Evolutionary conservation across 2,113 vertebrate genomes (phyloP).

Genomic region (Hucho hucho): DNA sequence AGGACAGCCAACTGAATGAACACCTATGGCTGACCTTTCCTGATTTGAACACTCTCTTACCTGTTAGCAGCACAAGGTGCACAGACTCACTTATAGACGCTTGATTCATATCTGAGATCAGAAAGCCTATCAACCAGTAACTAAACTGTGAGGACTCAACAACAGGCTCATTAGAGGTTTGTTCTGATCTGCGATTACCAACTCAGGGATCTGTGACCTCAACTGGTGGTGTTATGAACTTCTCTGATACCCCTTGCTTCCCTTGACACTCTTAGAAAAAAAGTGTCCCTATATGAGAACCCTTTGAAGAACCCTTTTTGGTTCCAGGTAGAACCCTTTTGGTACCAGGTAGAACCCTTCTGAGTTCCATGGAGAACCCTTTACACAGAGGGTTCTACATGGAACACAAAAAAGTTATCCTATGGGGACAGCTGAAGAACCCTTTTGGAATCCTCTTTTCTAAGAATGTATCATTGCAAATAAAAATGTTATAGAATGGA

Average conservation of each 20-base stretch:
- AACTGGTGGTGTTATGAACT: background rate
- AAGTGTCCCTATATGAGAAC: background rate
- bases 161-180: background rate
- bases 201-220: background rate
- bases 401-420: too few relatives aligned
- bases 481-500: background rate
- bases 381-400: too few relatives aligned
- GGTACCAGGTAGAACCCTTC: too few relatives aligned
- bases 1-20: conserved; percentile 27
- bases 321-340: too few relatives aligned
- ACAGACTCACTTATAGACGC: background rate
- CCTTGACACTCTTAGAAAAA: too few relatives aligned
- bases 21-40: background rate
- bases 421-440: too few relatives aligned
- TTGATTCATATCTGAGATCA: background rate
- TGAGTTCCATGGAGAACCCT: too few relatives aligned
- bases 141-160: background rate
- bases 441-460: too few relatives aligned
- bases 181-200: background rate
- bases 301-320: too few relatives aligned
- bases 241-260: background rate
- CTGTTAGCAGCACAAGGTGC: background rate
- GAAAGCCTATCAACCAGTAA: background rate
- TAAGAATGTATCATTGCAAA: background rate
- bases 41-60: background rate